Evolutionary conservation across 2,888 invertebrate species (phyloP).

Genomic region (Thelaira solivaga): DNA sequence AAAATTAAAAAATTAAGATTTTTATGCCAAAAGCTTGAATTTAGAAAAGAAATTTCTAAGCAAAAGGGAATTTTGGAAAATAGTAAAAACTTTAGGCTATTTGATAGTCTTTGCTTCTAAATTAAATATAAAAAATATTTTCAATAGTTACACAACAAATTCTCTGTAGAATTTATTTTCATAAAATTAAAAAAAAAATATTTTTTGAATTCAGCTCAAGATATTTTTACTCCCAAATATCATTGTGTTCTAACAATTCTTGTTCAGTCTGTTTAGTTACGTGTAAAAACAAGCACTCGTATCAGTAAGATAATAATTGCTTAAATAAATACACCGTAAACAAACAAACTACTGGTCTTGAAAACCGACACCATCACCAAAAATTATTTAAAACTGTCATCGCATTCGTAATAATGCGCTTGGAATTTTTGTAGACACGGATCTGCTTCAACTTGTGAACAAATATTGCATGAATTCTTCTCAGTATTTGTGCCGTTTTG

Average conservation of each 20-base stretch:
- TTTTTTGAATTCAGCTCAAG: no score
- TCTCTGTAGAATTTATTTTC: no score
- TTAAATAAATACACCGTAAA: conserved; percentile 41
- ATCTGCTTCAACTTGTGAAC: neutral
- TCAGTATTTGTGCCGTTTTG: neutral
- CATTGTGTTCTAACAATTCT: neutral
- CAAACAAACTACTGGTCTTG: conserved; percentile 70
- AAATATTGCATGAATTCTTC: neutral
- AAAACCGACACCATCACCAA: conserved; percentile 63
- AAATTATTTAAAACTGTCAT: conserved; percentile 54
- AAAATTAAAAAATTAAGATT: no score
- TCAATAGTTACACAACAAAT: no score
- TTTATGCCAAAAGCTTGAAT: no score
- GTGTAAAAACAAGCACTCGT: conserved; percentile 11
- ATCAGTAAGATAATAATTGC: conserved; percentile 69
- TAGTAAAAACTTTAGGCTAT: no score
- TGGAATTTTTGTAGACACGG: conserved; percentile 20
- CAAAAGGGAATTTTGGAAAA: no score
- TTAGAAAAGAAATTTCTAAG: no score
- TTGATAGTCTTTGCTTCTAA: no score
- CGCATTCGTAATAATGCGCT: conserved; percentile 43
- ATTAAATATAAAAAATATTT: no score
- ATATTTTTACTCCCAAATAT: no score
- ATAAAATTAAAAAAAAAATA: neutral
- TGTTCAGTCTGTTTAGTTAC: conserved; percentile 5